Conservation (phyloP, 2,113 vertebrate genomes). For the Aplodontia rufa region DNA sequence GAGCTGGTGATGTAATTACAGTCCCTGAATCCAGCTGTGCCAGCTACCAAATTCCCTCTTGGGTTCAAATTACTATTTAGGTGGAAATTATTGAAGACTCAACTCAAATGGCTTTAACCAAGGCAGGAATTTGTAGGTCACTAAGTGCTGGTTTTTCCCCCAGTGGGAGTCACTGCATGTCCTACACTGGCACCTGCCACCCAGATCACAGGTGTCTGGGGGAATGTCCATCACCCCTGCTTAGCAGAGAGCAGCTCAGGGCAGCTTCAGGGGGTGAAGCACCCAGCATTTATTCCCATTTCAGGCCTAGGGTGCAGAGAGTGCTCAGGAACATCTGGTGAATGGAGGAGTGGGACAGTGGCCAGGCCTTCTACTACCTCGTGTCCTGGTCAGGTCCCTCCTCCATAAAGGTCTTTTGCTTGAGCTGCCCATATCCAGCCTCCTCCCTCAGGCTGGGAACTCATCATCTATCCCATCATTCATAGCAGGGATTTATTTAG, state of each 20-base stretch:
- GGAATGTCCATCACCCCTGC: not conserved
- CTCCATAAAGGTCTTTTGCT: not conserved
- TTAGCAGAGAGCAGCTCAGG: not conserved
- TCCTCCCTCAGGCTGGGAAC: not conserved
- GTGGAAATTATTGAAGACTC: not conserved
- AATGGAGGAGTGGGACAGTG: not conserved
- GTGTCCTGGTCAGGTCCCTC: not conserved
- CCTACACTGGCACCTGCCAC: not conserved
- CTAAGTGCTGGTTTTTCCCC: not conserved
- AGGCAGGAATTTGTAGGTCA: not conserved
- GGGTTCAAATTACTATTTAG: not conserved
- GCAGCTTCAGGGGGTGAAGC: too few species aligned
- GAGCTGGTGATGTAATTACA: rapidly evolving
- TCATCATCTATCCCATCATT: not conserved
- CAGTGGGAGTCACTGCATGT: rapidly evolving
- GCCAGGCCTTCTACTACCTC: too few species aligned
- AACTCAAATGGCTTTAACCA: not conserved
- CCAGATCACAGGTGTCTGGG: not conserved
- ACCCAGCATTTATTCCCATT: not conserved
- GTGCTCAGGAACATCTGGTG: not conserved
- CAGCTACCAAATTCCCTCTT: not conserved
- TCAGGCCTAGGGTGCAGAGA: not conserved
- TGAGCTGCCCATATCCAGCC: not conserved
- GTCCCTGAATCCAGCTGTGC: not conserved
- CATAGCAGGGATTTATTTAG: not conserved